Evolutionary conservation across 2,113 vertebrate genomes (phyloP).

Genomic region (Anser cygnoides): DNA sequence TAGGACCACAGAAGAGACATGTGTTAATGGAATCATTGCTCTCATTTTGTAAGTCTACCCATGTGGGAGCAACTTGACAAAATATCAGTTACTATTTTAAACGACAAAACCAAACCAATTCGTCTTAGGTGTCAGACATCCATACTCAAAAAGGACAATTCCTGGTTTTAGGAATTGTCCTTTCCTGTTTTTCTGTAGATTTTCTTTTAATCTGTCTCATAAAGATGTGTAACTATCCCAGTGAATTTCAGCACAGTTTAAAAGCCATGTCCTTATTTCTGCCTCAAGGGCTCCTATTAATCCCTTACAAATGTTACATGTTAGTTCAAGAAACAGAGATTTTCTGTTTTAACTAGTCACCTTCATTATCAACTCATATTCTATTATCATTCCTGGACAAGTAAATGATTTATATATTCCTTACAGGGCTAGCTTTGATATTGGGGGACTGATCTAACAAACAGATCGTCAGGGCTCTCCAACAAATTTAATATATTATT

Average conservation of each 20-base stretch:
- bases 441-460: not conserved
- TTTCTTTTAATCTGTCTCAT: not conserved
- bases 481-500: not conserved
- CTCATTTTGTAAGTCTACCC: conserved; percentile 23
- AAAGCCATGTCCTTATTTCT: conserved; percentile 11
- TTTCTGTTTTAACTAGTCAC: conserved; percentile 26
- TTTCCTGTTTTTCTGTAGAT: not conserved
- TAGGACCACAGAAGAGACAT: conserved; percentile 19
- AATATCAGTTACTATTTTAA: conserved; percentile 48
- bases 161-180: conserved; percentile 2
- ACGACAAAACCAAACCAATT: not conserved
- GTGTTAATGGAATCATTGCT: conserved; percentile 36
- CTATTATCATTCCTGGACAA: not conserved
- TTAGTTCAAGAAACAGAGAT: conserved; percentile 11
- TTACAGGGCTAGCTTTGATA: not conserved
- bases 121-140: not conserved
- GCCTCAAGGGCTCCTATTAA: not conserved
- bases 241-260: conserved; percentile 16
- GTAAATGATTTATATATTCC: not conserved
- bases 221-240: conserved; percentile 28
- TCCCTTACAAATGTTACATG: not conserved
- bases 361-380: not conserved
- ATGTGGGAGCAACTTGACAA: conserved; percentile 12
- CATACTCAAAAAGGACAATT: conserved; percentile 1
- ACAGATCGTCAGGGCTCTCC: not conserved